Conservation (phyloP, 2,888 invertebrate genomes). For the Ornithoptera priamus region DNA sequence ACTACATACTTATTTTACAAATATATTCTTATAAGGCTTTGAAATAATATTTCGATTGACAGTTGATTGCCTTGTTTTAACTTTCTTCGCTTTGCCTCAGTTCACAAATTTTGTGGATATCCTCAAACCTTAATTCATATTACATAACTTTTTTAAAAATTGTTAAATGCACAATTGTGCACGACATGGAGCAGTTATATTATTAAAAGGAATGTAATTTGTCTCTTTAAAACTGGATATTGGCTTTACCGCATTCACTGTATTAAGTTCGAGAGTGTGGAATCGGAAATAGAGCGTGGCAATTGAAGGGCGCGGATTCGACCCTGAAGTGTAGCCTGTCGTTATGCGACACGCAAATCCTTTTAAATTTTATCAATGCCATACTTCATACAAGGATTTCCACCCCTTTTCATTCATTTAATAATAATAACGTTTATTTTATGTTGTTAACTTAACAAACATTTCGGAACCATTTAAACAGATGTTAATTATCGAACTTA, state of each 20-base stretch:
- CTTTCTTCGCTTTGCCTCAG: neutral
- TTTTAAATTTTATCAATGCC: too few species aligned
- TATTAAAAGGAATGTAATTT: neutral
- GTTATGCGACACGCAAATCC: neutral
- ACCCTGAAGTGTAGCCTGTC: slow-evolving; percentile 53
- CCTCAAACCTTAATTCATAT: neutral
- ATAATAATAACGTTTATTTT: too few species aligned
- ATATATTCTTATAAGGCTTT: neutral
- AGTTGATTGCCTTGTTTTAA: too few species aligned
- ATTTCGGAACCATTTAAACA: too few species aligned
- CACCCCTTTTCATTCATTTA: too few species aligned
- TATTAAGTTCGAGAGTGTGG: slow-evolving; percentile 10
- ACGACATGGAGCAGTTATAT: neutral
- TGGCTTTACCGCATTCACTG: slow-evolving; percentile 5
- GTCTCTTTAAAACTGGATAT: neutral
- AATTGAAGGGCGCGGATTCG: slow-evolving; percentile 41
- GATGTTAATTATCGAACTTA: too few species aligned
- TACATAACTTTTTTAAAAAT: neutral
- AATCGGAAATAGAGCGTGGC: slow-evolving; percentile 44
- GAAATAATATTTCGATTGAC: neutral
- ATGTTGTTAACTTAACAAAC: too few species aligned
- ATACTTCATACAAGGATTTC: too few species aligned
- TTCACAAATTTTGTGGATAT: too few species aligned
- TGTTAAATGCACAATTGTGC: too few species aligned
- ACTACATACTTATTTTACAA: neutral